Evolutionary conservation across 2,113 vertebrate species (phyloP).

Genomic region (Mesitornis unicolor): DNA sequence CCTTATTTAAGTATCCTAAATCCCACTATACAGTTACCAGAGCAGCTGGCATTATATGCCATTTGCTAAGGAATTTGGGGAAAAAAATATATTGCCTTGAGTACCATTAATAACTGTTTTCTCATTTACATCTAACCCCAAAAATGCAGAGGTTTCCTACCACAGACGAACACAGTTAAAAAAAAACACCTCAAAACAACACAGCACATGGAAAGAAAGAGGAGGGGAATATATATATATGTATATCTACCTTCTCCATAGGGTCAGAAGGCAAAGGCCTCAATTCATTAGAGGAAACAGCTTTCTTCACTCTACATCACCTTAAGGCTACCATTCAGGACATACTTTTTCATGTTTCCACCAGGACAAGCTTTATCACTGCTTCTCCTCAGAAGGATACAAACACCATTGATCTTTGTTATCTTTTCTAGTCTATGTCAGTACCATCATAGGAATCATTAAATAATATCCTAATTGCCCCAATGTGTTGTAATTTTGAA

Average conservation of each 20-base stretch:
- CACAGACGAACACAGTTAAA: neutral
- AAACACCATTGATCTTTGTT: neutral
- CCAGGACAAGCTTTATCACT: neutral
- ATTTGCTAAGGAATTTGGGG: neutral
- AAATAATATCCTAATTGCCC: constrained; percentile 9
- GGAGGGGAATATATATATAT: no score
- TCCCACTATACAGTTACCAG: neutral
- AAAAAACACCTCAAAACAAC: no score
- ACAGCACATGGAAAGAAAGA: neutral
- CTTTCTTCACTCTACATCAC: neutral
- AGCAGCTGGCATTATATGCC: neutral
- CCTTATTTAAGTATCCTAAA: neutral
- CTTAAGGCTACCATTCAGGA: neutral
- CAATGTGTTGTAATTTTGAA: neutral
- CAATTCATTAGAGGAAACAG: neutral
- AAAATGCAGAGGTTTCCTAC: neutral
- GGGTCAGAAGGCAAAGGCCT: neutral
- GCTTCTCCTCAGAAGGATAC: neutral
- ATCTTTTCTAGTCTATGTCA: neutral
- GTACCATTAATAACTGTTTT: neutral
- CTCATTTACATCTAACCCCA: neutral
- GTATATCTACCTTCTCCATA: neutral
- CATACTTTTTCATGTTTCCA: neutral
- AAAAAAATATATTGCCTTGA: neutral
- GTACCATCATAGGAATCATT: neutral